Evolutionary conservation across 2,797 vertebrate genomes (phyloP).

Genomic region (Notolepis coatsorum): DNA sequence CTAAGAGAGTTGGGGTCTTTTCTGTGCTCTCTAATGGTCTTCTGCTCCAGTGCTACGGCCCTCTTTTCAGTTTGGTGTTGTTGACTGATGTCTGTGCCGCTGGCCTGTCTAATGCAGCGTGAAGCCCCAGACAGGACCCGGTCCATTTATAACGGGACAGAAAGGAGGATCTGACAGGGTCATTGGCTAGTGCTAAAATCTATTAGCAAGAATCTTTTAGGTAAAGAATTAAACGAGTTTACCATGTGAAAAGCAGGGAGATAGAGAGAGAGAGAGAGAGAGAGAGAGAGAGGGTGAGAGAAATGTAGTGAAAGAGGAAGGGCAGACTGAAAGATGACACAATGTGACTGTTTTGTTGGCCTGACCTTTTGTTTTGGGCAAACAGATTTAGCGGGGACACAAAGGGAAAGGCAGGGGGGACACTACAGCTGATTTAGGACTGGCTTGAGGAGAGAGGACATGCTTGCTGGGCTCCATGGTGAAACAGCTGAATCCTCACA

Average conservation of each 20-base stretch:
- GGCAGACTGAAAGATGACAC: constrained; percentile 46
- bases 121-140: constrained; percentile 38
- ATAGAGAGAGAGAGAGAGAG: constrained; percentile 32
- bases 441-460: constrained; percentile 62
- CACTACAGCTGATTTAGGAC: constrained; percentile 72
- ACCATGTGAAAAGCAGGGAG: constrained; percentile 57
- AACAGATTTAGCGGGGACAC: constrained; percentile 77
- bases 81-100: constrained; percentile 39
- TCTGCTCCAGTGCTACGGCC: constrained; percentile 18
- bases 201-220: constrained; percentile 48
- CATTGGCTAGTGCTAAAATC: constrained; percentile 43
- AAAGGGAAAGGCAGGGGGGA: constrained; percentile 64
- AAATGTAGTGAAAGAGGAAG: constrained; percentile 15
- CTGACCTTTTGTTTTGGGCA: constrained; percentile 83
- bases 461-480: constrained; percentile 80
- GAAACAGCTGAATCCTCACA: constrained; percentile 73
- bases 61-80: constrained; percentile 34
- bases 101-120: constrained; percentile 48
- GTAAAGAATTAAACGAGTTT: constrained; percentile 50
- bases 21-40: constrained; percentile 10
- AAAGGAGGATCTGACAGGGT: constrained; percentile 61
- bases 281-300: constrained; percentile 39
- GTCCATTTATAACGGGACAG: constrained; percentile 57
- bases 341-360: constrained; percentile 69
- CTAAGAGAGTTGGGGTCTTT: constrained; percentile 35